Conservation (phyloP, 2,888 invertebrate genomes). For the Xylota sylvarum region DNA sequence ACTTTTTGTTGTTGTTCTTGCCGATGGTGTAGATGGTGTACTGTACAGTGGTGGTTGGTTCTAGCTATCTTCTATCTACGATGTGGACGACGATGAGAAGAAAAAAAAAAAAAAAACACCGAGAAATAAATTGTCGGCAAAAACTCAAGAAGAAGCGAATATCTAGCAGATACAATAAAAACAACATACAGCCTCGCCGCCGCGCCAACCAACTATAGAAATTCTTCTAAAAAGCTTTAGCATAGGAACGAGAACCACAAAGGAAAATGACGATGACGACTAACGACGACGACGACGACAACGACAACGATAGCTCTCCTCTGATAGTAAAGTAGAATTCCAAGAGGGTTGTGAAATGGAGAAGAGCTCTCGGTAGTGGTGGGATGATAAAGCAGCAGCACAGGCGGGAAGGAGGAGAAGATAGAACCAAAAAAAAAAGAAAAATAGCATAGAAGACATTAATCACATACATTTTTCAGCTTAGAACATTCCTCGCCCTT, state of each 20-base stretch:
- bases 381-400: constrained; percentile 37
- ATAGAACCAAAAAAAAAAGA: constrained; percentile 4
- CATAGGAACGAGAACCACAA: constrained; percentile 60
- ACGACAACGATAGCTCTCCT: constrained; percentile 23
- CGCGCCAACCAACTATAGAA: constrained; percentile 46
- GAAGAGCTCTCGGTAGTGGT: constrained; percentile 11
- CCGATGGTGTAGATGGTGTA: constrained; percentile 7
- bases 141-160: constrained; percentile 66
- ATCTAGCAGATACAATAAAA: constrained; percentile 59
- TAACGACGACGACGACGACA: constrained; percentile 19
- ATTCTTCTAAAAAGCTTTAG: constrained; percentile 61
- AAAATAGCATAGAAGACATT: constrained; percentile 58
- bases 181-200: constrained; percentile 31
- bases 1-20: constrained; percentile 44
- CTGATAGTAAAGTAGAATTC: constrained; percentile 50
- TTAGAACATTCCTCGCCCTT: constrained; percentile 35
- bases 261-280: constrained; percentile 56
- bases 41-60: constrained; percentile 12
- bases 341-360: constrained; percentile 21
- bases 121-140: constrained; percentile 63
- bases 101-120: constrained; percentile 7
- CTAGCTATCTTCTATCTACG: constrained; percentile 62
- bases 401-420: constrained; percentile 1
- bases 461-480: constrained; percentile 70
- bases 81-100: constrained; percentile 36